These are phyloP conservation scores for Brenthis daphne DNA, from an alignment of 2,888 invertebrate genomes.

Conservation along the genomic window DNA sequence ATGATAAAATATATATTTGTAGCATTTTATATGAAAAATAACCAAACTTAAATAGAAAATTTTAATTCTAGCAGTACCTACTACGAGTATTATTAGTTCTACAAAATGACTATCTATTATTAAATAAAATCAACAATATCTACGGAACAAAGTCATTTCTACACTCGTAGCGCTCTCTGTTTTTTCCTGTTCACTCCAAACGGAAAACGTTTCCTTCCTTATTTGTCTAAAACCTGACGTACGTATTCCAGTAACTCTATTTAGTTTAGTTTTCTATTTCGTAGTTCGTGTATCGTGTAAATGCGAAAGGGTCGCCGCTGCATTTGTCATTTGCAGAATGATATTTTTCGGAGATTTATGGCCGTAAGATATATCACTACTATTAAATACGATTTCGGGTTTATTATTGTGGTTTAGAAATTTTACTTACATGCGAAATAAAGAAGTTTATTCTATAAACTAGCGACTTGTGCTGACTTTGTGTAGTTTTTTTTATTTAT, in stretches of 20 bases:
- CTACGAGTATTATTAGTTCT: too few species aligned
- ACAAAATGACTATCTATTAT: too few species aligned
- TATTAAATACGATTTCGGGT: background rate
- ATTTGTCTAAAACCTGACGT: conserved; percentile 73
- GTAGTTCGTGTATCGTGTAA: conserved; percentile 60
- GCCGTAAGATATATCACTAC: conserved; percentile 21
- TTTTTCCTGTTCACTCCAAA: conserved; percentile 45
- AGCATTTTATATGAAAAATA: too few species aligned
- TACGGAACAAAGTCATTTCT: conserved; percentile 24
- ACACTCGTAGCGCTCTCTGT: conserved; percentile 12
- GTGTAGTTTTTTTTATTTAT: too few species aligned
- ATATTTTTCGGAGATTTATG: conserved; percentile 29
- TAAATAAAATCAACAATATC: background rate
- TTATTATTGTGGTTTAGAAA: background rate
- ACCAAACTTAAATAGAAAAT: too few species aligned
- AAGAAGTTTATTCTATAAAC: too few species aligned
- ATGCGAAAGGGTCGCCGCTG: conserved; percentile 55
- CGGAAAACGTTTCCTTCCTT: conserved; percentile 68
- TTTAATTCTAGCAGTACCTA: too few species aligned
- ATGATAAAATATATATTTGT: too few species aligned
- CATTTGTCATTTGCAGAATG: conserved; percentile 28
- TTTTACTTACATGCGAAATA: background rate
- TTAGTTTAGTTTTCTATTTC: conserved; percentile 65
- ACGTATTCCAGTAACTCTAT: conserved; percentile 61
- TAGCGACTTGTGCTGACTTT: too few species aligned